Percentiles rank a stretch among this genome's conserved stretches.
phyloP scores from a whole-genome alignment of 2,888 invertebrate species.

The Dolomedes plantarius region DNA sequence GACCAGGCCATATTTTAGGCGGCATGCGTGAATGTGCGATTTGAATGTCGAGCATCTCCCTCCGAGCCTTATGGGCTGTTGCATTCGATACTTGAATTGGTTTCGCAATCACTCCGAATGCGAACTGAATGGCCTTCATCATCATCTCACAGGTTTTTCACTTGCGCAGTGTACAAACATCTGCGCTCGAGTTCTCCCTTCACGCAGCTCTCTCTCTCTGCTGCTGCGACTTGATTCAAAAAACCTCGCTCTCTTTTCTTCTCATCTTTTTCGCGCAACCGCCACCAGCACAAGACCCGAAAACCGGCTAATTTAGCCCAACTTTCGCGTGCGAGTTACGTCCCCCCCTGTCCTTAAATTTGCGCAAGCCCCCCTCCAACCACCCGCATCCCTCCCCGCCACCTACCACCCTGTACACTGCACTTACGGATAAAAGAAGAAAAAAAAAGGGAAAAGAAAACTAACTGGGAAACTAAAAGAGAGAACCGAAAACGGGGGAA shows the following conservation, averaged over 20 bases:
- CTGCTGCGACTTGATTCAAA: slow-evolving; percentile 12
- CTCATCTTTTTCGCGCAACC: slow-evolving; percentile 21
- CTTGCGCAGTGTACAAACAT: slow-evolving; percentile 14
- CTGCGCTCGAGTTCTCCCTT: neutral
- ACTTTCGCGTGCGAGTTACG: slow-evolving; percentile 17
- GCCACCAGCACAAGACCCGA: slow-evolving; percentile 22
- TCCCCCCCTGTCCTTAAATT: slow-evolving; percentile 41
- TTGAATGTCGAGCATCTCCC: too few relatives aligned
- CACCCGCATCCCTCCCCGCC: neutral
- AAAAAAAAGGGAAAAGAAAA: slow-evolving; percentile 24
- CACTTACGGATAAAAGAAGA: slow-evolving; percentile 6
- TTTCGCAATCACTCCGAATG: neutral
- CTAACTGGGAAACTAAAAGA: slow-evolving; percentile 12
- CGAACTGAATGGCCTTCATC: neutral
- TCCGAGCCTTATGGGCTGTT: neutral
- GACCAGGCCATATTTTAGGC: too few relatives aligned
- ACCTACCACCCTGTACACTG: slow-evolving; percentile 3
- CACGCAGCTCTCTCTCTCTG: neutral
- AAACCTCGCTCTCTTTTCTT: too few relatives aligned
- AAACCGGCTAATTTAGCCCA: slow-evolving; percentile 23
- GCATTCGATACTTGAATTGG: neutral
- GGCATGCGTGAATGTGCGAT: too few relatives aligned
- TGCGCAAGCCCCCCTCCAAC: slow-evolving; percentile 34
- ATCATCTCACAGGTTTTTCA: neutral
- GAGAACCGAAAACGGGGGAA: slow-evolving; percentile 22